Evolutionary conservation across 2,113 vertebrate species (phyloP), one percentile per base, ranked within the genome.

Genomic region (Pholis gunnellus): DNA sequence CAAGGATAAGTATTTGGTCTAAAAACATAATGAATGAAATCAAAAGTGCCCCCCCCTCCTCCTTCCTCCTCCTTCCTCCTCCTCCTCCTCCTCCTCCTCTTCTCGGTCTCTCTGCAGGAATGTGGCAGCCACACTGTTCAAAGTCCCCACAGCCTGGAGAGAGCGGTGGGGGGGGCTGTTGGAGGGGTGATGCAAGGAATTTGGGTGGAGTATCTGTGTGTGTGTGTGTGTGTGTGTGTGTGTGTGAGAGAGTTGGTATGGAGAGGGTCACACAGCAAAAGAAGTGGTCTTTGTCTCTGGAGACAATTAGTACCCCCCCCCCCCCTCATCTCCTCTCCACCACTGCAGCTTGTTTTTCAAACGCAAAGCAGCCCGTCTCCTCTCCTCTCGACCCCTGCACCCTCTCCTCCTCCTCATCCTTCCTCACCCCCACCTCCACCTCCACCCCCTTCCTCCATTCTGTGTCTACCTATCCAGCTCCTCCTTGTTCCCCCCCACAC

Each of bases 211-310:
- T 75, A 6, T 44, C 8, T 74, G 40, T 59, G 57, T 57, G 36
- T 73, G 61, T 52, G 72, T 64, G 77, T 73, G 74, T 60, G 78
- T 52, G 44, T 56, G 50, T 54, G 70, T 40, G 61, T 52, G 46
- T 48, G 40, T 72, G 60, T 75, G 66, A 81, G 74, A 31, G 29
- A 31, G 29, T 56, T 46, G 27, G 65, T 52, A 42, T 72, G 78
- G 72, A 77, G 78, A 64, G 72, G 75, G 90, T 76, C 81, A 85
- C 81, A 73, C 69, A 80, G 81, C 50, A 83, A 79, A 76, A 86
- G 64, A 86, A 87, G 65, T 78, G 75, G 29, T 88, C 85, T 90
- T 92, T 89, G 87, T 92, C 77, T 86, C 81, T 79, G 60, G 75
- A 82, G 88, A 89, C 81, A 83, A 88, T 78, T 75, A 87, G 48